phyloP scores from a whole-genome alignment of 2,888 invertebrate genomes.

The Ommatoiulus sabulosus region DNA sequence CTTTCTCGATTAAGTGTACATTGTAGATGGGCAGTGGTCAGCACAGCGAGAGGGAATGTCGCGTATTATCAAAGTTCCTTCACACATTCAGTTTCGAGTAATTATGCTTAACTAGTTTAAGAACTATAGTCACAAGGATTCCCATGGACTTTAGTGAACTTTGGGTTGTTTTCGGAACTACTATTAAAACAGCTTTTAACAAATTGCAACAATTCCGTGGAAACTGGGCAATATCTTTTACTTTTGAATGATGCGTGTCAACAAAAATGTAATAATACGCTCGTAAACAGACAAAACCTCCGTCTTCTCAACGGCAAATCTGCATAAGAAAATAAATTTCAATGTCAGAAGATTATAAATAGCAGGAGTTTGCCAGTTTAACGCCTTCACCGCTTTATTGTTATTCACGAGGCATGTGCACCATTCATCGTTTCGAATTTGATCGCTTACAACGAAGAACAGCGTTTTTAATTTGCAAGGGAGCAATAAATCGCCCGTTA shows the following conservation, averaged over 20 bases:
- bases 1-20: neutral
- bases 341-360: constrained; percentile 1
- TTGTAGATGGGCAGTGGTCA: constrained; percentile 2
- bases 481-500: constrained; percentile 14
- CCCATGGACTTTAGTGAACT: too few species aligned
- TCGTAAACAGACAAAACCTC: too few species aligned
- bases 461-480: constrained; percentile 27
- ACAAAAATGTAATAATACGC: too few species aligned
- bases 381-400: constrained; percentile 1
- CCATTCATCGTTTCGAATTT: constrained; percentile 28
- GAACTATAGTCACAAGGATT: too few species aligned
- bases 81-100: too few species aligned
- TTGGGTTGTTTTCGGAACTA: too few species aligned
- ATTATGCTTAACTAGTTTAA: too few species aligned
- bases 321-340: constrained; percentile 9
- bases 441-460: constrained; percentile 10
- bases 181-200: too few species aligned
- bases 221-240: too few species aligned
- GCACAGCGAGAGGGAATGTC: neutral
- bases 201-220: too few species aligned
- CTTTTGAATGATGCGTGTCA: too few species aligned
- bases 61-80: too few species aligned
- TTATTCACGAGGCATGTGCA: constrained; percentile 1
- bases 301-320: neutral
- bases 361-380: constrained; percentile 16